Conservation (phyloP, 2,888 invertebrate genomes). For the Biston betularia region DNA sequence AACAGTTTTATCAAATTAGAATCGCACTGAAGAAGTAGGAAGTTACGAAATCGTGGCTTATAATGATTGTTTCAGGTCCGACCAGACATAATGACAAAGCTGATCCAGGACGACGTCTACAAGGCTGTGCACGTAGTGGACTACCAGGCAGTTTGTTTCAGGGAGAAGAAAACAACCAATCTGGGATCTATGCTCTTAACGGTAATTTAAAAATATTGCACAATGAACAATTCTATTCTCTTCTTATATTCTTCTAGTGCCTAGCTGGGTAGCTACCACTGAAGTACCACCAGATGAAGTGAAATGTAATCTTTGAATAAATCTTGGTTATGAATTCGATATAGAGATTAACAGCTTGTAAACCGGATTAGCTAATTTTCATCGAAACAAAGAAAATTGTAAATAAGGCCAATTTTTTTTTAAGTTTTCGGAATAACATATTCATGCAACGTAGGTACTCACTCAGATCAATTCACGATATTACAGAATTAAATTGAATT, state of each 20-base stretch:
- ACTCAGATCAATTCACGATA: too few relatives aligned
- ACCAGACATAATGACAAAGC: constrained; percentile 90
- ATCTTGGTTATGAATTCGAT: too few relatives aligned
- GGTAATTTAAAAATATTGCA: constrained; percentile 70
- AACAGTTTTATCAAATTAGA: background rate
- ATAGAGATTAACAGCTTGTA: too few relatives aligned
- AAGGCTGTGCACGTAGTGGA: constrained; percentile 91
- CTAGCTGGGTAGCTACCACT: too few relatives aligned
- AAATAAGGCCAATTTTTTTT: too few relatives aligned
- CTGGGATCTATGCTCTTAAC: constrained; percentile 87
- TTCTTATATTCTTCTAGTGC: background rate
- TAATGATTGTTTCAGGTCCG: constrained; percentile 73
- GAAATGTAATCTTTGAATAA: too few relatives aligned
- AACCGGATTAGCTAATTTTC: too few relatives aligned
- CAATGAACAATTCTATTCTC: background rate
- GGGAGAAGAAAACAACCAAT: constrained; percentile 87
- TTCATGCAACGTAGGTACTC: too few relatives aligned
- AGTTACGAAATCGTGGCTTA: background rate
- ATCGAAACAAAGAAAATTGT: too few relatives aligned
- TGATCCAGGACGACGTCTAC: constrained; percentile 91
- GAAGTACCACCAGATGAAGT: too few relatives aligned
- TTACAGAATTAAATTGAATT: too few relatives aligned
- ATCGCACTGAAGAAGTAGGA: background rate
- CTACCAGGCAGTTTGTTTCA: constrained; percentile 96
- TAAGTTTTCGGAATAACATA: too few relatives aligned